Conservation (phyloP, 2,797 vertebrate genomes). For the Gallinago stenura region DNA sequence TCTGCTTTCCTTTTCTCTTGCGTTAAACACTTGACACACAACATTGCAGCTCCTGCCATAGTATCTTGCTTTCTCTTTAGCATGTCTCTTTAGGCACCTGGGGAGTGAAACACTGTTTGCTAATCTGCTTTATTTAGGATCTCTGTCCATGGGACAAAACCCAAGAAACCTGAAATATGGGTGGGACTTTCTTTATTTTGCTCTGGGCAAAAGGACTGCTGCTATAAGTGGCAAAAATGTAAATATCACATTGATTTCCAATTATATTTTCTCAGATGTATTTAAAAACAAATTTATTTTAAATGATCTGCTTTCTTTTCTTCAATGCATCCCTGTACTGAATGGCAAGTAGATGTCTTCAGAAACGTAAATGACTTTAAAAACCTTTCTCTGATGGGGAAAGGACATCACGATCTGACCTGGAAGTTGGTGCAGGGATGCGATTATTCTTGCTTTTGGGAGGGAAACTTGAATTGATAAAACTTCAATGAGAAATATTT, state of each 20-base stretch:
- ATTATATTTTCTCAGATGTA: background rate
- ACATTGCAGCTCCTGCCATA: background rate
- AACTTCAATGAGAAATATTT: background rate
- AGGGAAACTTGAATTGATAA: background rate
- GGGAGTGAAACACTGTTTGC: background rate
- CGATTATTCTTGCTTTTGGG: background rate
- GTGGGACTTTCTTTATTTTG: background rate
- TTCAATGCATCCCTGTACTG: background rate
- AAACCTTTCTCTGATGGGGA: background rate
- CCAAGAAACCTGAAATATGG: background rate
- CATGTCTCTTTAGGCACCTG: background rate
- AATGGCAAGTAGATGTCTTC: background rate
- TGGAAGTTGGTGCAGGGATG: background rate
- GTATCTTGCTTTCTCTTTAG: background rate
- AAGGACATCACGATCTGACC: background rate
- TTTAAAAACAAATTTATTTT: background rate
- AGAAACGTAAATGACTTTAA: background rate
- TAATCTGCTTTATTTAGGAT: background rate
- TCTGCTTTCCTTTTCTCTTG: conserved; percentile 7
- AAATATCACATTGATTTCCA: background rate
- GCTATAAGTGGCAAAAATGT: background rate
- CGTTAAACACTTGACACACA: background rate
- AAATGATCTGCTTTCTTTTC: background rate
- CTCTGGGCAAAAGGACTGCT: background rate
- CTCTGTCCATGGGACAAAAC: background rate